Evolutionary conservation across 2,888 invertebrate species (phyloP), one percentile per base, ranked within the genome.

Genomic region (Patella pellucida): DNA sequence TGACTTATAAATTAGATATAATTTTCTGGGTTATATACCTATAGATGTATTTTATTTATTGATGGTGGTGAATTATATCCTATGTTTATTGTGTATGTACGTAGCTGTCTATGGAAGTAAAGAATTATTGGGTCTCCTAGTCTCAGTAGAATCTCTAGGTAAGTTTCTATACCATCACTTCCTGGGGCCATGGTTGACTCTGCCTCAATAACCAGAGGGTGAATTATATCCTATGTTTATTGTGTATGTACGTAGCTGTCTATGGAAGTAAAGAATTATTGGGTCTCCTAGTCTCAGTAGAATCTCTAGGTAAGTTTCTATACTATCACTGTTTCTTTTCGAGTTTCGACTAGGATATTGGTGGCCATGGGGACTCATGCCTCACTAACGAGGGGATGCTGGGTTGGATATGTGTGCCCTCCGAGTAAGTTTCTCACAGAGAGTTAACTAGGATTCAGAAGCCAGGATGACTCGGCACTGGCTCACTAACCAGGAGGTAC

Each of bases 171-270:
- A 14, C 52, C 12, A 69, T 69, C 15, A n/a, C n/a, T n/a, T n/a
- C n/a, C n/a, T n/a, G n/a, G n/a, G n/a, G n/a, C n/a, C n/a, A n/a
- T n/a, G n/a, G n/a, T n/a, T n/a, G n/a, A n/a, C n/a, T n/a, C n/a
- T n/a, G n/a, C n/a, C n/a, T n/a, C n/a, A n/a, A n/a, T n/a, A n/a
- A n/a, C n/a, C n/a, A n/a, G n/a, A n/a, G n/a, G 52, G 72, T 81
- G 41, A 87, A 88, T 77, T 86, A 85, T 69, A 71, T 84, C 0
- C 73, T 87, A 72, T 87, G 88, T 81, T 81, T 88, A 70, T 74
- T 84, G 52, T 83, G 84, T 78, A 82, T 82, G 16, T 85, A 84
- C 78, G 76, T 79, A 52, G 81, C 85, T 41, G 79, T 81, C 16
- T 80, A 86, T 73, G 82, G 82, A 68, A 74, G 80, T 54, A 83